Percentiles rank a stretch among this genome's conserved stretches.
Evolutionary conservation across 2,113 vertebrate species (phyloP).

Genomic region (Channa argus): DNA sequence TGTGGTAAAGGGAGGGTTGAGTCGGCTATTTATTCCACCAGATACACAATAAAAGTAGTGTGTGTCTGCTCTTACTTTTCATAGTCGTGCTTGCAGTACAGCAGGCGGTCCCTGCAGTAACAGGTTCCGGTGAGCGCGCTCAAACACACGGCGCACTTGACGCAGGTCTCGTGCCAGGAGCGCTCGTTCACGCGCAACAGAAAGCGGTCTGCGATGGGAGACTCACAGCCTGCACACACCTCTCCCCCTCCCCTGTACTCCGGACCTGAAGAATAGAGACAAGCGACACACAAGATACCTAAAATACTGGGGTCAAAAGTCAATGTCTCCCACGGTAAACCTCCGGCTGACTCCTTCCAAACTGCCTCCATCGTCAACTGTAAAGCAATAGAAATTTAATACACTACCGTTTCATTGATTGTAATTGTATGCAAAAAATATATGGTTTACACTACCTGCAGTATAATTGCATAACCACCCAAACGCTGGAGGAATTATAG

Average conservation of each 20-base stretch:
- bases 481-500: too few species aligned
- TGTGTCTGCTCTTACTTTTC: slow-evolving; percentile 86
- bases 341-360: too few species aligned
- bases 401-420: too few species aligned
- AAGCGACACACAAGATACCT: slow-evolving; percentile 1
- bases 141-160: slow-evolving; percentile 88
- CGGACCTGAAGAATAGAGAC: slow-evolving; percentile 64
- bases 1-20: too few species aligned
- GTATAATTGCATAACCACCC: too few species aligned
- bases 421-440: too few species aligned
- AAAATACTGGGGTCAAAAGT: not conserved
- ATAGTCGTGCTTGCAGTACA: slow-evolving; percentile 93
- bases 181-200: slow-evolving; percentile 90
- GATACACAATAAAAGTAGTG: not conserved
- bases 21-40: too few species aligned
- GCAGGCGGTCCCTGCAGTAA: slow-evolving; percentile 89
- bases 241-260: slow-evolving; percentile 86
- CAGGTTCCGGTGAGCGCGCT: slow-evolving; percentile 88
- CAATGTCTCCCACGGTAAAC: too few species aligned
- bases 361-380: too few species aligned
- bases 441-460: too few species aligned
- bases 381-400: too few species aligned
- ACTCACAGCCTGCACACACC: slow-evolving; percentile 89
- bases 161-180: slow-evolving; percentile 92
- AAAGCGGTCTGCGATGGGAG: slow-evolving; percentile 90